Evolutionary conservation across 1,140 invertebrate genomes (phyloP).

Genomic region (Arion vulgaris): DNA sequence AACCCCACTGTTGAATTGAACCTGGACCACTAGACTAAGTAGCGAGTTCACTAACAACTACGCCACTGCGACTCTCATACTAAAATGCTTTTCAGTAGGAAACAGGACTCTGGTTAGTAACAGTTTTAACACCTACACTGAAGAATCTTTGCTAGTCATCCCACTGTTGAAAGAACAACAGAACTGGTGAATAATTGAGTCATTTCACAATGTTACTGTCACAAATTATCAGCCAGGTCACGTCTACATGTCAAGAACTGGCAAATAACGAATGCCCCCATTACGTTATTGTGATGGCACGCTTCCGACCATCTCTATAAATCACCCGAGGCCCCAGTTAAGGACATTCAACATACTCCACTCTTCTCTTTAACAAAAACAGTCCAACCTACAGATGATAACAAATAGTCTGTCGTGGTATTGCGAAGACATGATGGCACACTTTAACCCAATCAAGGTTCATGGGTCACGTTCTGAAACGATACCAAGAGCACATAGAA

Average conservation of each 20-base stretch:
- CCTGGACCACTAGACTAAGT: too few species aligned
- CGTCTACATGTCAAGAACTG: slow-evolving; percentile 4
- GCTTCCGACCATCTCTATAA: background rate
- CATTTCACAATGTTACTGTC: background rate
- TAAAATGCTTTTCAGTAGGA: too few species aligned
- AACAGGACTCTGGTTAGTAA: too few species aligned
- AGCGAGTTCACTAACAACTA: too few species aligned
- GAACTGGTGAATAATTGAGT: too few species aligned
- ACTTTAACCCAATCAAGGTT: background rate
- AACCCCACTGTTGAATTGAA: too few species aligned
- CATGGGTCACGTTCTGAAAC: background rate
- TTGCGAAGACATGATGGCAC: slow-evolving; percentile 3
- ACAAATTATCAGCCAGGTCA: background rate
- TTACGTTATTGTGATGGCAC: background rate
- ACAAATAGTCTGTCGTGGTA: background rate
- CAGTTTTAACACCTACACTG: too few species aligned
- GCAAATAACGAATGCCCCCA: background rate
- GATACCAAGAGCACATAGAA: background rate
- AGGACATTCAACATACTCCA: background rate
- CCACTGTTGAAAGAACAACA: too few species aligned
- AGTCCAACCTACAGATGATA: background rate
- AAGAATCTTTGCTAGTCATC: too few species aligned
- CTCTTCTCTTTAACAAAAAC: background rate
- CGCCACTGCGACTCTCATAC: too few species aligned
- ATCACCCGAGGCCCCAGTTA: background rate